A percentile compares a stretch with the other conserved stretches of the same genome.
Evolutionary conservation across 1,140 invertebrate genomes (phyloP).

Genomic region (Venturia canescens): DNA sequence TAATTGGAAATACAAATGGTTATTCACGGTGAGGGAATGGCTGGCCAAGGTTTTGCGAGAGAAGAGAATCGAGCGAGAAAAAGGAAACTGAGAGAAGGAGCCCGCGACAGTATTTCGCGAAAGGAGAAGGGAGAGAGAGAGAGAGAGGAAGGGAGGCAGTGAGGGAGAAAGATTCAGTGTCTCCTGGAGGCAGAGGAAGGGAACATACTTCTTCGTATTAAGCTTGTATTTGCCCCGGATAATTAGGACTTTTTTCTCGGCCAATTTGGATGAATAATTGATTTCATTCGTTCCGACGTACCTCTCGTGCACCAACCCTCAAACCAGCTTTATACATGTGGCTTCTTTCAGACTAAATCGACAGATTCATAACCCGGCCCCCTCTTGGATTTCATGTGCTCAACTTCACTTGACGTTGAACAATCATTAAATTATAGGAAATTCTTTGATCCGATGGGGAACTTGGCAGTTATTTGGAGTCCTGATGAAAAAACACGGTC

Average conservation of each 20-base stretch:
- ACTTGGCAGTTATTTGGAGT: no score
- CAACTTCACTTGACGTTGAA: neutral
- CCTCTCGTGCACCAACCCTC: constrained; percentile 34
- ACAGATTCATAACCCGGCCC: no score
- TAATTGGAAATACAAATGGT: constrained; percentile 78
- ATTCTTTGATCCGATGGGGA: no score
- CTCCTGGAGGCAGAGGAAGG: constrained; percentile 2
- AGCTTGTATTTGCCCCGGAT: constrained; percentile 76
- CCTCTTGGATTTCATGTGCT: neutral
- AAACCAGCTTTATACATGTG: neutral
- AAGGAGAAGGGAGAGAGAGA: constrained; percentile 34
- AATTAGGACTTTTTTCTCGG: constrained; percentile 77
- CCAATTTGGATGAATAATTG: constrained; percentile 78
- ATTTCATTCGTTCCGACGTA: constrained; percentile 66
- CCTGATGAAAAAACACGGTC: no score
- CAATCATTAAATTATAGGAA: no score
- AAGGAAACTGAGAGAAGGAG: constrained; percentile 37
- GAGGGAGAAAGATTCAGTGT: neutral
- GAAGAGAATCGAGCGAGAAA: constrained; percentile 41
- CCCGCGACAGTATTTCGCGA: constrained; percentile 36
- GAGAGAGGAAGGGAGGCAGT: neutral
- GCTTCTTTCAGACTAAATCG: neutral
- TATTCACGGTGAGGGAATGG: constrained; percentile 73
- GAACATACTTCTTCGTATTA: constrained; percentile 73
- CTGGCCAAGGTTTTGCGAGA: constrained; percentile 57